phyloP scores from a whole-genome alignment of 2,797 vertebrate species.

The Crossoptilon crossoptilon region DNA sequence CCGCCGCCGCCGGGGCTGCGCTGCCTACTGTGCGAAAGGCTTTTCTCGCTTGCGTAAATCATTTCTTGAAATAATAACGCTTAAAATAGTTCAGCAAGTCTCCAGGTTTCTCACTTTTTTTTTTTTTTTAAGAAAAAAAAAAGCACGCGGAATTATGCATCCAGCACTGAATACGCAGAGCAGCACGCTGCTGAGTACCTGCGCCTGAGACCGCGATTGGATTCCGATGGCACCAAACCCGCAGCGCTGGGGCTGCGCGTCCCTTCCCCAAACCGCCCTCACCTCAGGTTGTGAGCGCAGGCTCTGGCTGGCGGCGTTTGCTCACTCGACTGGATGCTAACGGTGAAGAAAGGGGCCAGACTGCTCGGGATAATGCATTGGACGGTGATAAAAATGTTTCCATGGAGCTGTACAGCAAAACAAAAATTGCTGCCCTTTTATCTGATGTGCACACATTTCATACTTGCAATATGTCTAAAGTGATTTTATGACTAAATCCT shows the following conservation, averaged over 20 bases:
- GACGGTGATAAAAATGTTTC: slow-evolving; percentile 67
- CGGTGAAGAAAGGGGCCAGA: slow-evolving; percentile 23
- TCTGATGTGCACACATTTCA: slow-evolving; percentile 78
- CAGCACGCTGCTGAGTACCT: not conserved
- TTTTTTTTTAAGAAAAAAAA: not conserved
- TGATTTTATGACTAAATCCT: slow-evolving; percentile 81
- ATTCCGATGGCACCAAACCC: not conserved
- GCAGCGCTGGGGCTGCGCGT: rapidly evolving
- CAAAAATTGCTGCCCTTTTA: slow-evolving; percentile 75
- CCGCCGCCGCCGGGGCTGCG: slow-evolving; percentile 26
- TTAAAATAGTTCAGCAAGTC: slow-evolving; percentile 62
- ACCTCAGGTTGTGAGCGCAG: not conserved
- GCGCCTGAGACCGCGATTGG: rapidly evolving
- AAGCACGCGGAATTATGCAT: not conserved
- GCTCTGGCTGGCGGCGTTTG: not conserved
- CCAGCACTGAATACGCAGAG: not conserved
- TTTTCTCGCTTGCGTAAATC: slow-evolving; percentile 73
- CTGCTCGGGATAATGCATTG: slow-evolving; percentile 52
- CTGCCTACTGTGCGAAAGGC: slow-evolving; percentile 69
- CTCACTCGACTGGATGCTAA: not conserved
- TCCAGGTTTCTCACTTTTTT: slow-evolving; percentile 40
- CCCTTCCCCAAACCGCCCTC: not conserved
- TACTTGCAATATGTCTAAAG: slow-evolving; percentile 74
- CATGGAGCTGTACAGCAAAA: slow-evolving; percentile 60
- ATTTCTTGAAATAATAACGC: slow-evolving; percentile 71